phyloP scores from a whole-genome alignment of 2,113 vertebrate genomes.

The Istiophorus platypterus region DNA sequence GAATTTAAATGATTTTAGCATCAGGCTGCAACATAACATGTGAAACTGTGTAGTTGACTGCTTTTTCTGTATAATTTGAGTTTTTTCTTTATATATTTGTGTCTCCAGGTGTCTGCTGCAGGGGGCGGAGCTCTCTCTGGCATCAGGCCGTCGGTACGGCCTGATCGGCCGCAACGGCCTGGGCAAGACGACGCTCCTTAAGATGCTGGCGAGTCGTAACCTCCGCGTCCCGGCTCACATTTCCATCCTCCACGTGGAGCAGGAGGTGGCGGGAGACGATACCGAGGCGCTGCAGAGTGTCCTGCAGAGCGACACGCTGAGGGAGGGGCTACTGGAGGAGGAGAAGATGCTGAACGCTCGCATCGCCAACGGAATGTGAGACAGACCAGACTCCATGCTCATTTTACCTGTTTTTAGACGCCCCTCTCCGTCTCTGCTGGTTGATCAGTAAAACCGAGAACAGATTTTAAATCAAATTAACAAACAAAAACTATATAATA shows the following conservation, averaged over 20 bases:
- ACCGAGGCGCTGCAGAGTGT: constrained; percentile 93
- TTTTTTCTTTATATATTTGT: no score
- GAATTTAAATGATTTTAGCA: no score
- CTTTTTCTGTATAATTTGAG: no score
- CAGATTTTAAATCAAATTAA: no score
- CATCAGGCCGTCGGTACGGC: constrained; percentile 92
- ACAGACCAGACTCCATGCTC: no score
- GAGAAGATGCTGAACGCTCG: constrained; percentile 88
- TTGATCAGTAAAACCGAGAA: no score
- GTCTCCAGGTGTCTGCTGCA: constrained; percentile 89
- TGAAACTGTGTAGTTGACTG: no score
- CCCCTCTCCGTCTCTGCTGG: no score
- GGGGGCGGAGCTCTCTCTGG: constrained; percentile 92
- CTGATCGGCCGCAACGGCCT: constrained; percentile 95
- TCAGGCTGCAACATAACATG: no score
- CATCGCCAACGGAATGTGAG: constrained; percentile 90
- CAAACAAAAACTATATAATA: no score
- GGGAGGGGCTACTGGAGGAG: constrained; percentile 89
- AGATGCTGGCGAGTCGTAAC: constrained; percentile 94
- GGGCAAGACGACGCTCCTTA: constrained; percentile 96
- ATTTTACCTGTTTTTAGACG: no score
- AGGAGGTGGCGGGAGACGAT: constrained; percentile 96
- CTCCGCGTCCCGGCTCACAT: constrained; percentile 94
- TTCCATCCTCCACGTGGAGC: constrained; percentile 97
- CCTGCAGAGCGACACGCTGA: constrained; percentile 90